Base-by-base conservation (phyloP, 2,113 vertebrate species). In the Xerus inauris region DNA sequence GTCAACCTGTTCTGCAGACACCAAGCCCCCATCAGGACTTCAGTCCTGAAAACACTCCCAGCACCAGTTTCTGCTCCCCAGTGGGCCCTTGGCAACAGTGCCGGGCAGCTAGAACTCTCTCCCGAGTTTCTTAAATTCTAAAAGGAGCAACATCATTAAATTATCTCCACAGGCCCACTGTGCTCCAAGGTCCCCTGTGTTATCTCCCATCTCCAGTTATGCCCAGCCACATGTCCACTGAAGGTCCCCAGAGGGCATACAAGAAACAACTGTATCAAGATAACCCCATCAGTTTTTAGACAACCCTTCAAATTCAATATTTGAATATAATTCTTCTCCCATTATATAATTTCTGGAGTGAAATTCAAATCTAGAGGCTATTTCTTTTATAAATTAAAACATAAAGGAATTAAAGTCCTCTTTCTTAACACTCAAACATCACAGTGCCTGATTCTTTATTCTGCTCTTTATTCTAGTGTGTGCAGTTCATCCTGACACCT, bases 11-110 rank as follows among this genome's bases (percentile, higher is more conserved):
- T 35, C n/a, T 62, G 6, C 11, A 51, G 16, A n/a, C 3, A 6
- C 32, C 51, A 20, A 11, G 19, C 92, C 32, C 30, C 57, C 22
- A 14, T 26, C 9, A 32, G 17, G 47, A 26, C n/a, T 45, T n/a
- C 10, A 28, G 28, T 32, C n/a, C 0, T 12, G 49, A 4, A 2
- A 20, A 16, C 26, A 20, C 6, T 2, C 35, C 45, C 47, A 10
- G 1, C 5, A 5, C 26, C 73, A 40, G 45, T n/a, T 7, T 0
- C 38, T 6, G 0, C 0, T 9, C 59, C 45, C 11, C 20, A 14
- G 8, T 45, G 20, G 54, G 54, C 47, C 38, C 47, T 77, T 6
- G 8, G 64, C 10, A 17, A 38, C 49, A 11, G 32, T 1, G 16
- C 76, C 9, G 54, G 54, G 19, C 49, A 38, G 8, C 9, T 88